Percentiles rank a stretch among this genome's conserved stretches.
phyloP scores from a whole-genome alignment of 2,797 vertebrate genomes.

The Echeneis naucrates region DNA sequence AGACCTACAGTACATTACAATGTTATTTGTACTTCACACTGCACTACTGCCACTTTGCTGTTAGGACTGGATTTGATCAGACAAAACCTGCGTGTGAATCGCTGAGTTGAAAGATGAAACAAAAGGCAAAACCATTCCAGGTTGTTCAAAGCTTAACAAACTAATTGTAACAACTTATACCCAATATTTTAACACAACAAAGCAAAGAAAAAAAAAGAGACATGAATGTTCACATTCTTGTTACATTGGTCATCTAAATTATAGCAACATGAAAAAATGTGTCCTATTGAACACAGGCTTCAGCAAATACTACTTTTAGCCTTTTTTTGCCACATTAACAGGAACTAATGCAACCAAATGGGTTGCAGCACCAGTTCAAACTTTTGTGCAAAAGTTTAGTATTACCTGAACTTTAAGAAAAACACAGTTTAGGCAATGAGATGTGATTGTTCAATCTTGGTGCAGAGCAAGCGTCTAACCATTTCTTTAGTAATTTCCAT shows the following conservation, averaged over 20 bases:
- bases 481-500: not conserved
- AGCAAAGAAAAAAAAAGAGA: too few species aligned
- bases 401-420: not conserved
- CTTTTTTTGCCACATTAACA: not conserved
- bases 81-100: not conserved
- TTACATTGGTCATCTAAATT: too few species aligned
- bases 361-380: not conserved
- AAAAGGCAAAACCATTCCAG: not conserved
- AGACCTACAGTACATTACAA: conserved; percentile 1
- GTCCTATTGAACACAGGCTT: not conserved
- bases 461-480: not conserved
- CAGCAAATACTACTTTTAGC: not conserved
- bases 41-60: not conserved
- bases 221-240: not conserved
- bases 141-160: not conserved
- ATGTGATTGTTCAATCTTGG: not conserved
- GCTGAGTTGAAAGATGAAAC: not conserved
- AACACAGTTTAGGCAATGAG: not conserved
- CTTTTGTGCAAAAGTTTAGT: not conserved
- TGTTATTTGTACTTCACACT: conserved; percentile 34
- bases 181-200: too few species aligned
- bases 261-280: not conserved
- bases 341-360: not conserved
- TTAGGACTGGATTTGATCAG: conserved; percentile 1
- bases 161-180: not conserved